Base-by-base conservation (phyloP, 2,888 invertebrate species). In the Habrosyne pyritoides region DNA sequence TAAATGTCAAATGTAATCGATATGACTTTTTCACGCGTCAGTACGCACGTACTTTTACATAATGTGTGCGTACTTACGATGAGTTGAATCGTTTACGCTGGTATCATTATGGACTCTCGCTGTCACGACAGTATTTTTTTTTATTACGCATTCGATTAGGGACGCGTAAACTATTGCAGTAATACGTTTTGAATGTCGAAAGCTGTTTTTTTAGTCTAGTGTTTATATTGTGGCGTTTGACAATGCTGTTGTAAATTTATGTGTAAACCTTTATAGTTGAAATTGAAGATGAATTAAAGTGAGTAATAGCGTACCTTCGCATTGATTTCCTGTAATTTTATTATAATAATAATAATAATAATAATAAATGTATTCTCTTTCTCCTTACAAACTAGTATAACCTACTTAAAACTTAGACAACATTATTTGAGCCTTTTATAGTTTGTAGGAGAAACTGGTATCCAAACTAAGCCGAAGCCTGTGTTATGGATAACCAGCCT, bases 81-180 rank as follows among this genome's bases (percentile, higher is more conserved):
- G 55, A 18, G 21, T 24, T 49, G n/a, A 18, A 28, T 26, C 8
- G 26, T 14, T 49, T 47, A 47, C 47, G 48, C 7, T 14, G 5
- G 14, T 36, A 12, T 33, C 33, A 33, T 36, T 36, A 36, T 14
- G 36, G 14, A 36, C 36, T 36, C 50, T 28, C 50, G 26, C 50
- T 49, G 18, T 49, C 26, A 21, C 50, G 18, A 21, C 10, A 18
- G 8, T 42, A 33, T 42, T 42, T 50, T 26, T 30, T 28, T n/a
- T 46, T 59, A 61, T 63, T 61, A 60, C 54, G 59, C 56, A 54
- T 52, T 64, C 59, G 59, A 71, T 70, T 70, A 67, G 64, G 59
- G 59, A 66, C 62, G 60, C 60, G 60, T 61, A 56, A 28, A 53
- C 51, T 5, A n/a, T 28, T 26, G 14, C 50, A 1, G 26, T 50